These are phyloP conservation scores for Chunga burmeisteri DNA, from an alignment of 2,113 vertebrate species.

Conservation along the genomic window DNA sequence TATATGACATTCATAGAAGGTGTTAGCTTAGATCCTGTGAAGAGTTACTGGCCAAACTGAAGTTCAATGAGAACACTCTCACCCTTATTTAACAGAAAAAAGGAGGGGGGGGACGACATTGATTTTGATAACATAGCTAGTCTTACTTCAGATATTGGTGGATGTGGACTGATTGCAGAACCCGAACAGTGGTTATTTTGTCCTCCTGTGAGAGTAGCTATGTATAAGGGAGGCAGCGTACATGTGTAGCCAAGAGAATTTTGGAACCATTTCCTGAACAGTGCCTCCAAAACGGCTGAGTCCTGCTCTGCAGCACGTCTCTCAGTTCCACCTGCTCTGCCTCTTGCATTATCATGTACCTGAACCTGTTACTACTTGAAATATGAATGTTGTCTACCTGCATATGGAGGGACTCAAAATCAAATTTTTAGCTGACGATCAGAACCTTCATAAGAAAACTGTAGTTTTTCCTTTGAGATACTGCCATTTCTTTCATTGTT, in stretches of 20 bases:
- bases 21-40: neutral
- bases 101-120: fast-evolving
- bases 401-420: neutral
- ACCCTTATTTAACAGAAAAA: neutral
- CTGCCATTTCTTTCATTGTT: neutral
- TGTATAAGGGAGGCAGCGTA: neutral
- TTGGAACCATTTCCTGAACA: neutral
- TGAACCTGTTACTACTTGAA: neutral
- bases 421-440: neutral
- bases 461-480: neutral
- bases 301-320: neutral
- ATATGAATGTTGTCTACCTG: neutral
- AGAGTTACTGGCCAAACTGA: neutral
- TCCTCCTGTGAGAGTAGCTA: neutral
- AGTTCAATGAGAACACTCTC: neutral
- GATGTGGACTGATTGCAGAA: neutral
- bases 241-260: neutral
- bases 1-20: neutral
- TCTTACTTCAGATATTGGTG: neutral
- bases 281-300: neutral
- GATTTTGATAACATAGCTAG: neutral
- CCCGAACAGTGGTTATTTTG: neutral
- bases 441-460: neutral
- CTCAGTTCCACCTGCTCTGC: neutral
- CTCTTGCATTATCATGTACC: neutral